Conservation (phyloP, 1,140 invertebrate genomes). For the Formica selysi region DNA sequence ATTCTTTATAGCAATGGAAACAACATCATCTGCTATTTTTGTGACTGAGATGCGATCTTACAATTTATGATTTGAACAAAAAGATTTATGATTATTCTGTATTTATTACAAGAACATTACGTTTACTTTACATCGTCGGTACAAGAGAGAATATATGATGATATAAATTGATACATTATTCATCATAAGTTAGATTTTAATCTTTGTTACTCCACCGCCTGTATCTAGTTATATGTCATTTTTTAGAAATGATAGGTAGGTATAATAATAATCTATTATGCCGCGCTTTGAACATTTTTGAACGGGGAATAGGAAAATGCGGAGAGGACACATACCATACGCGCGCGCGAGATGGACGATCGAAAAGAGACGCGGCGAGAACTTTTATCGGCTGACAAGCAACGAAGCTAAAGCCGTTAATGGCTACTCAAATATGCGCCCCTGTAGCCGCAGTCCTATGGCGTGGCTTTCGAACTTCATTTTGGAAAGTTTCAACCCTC, state of each 20-base stretch:
- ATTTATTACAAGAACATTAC: not conserved
- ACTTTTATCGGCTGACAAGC: slow-evolving; percentile 79
- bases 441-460: slow-evolving; percentile 59
- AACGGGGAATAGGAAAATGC: slow-evolving; percentile 7
- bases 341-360: not conserved
- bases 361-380: slow-evolving; percentile 57
- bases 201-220: too few relatives aligned
- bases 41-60: not conserved
- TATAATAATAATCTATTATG: slow-evolving; percentile 48
- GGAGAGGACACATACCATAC: not conserved
- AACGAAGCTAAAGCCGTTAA: slow-evolving; percentile 80
- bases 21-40: not conserved
- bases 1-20: not conserved
- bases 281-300: slow-evolving; percentile 62
- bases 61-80: not conserved
- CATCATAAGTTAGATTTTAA: not conserved
- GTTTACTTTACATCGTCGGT: not conserved
- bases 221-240: too few relatives aligned
- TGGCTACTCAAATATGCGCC: slow-evolving; percentile 81
- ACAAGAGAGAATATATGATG: too few relatives aligned
- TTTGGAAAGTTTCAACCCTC: slow-evolving; percentile 76
- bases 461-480: slow-evolving; percentile 79
- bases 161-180: not conserved
- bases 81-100: not conserved
- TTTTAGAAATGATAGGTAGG: not conserved